A percentile compares a stretch with the other conserved stretches of the same genome.
Conservation (phyloP, 2,113 vertebrate species). For the Strix aluco region DNA sequence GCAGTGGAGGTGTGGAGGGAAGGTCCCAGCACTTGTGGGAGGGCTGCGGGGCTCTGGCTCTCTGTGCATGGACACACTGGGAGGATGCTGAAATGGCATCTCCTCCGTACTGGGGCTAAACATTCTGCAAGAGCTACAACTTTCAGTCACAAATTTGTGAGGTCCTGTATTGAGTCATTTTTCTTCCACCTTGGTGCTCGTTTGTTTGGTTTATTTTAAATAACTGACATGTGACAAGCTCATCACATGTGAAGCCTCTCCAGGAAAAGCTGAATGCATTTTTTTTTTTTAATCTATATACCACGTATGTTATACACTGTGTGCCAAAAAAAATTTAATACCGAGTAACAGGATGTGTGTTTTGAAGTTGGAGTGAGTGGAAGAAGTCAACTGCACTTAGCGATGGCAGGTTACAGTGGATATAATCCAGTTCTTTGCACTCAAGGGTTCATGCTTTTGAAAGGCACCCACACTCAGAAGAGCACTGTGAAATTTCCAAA, state of each 20-base stretch:
- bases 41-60: background rate
- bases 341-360: background rate
- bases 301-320: background rate
- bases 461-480: background rate
- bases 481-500: background rate
- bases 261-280: background rate
- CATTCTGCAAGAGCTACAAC: background rate
- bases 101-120: background rate
- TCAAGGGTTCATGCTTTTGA: background rate
- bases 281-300: background rate
- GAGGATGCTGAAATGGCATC: background rate
- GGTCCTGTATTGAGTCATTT: background rate
- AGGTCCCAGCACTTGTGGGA: accelerated
- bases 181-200: background rate
- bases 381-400: background rate
- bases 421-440: background rate
- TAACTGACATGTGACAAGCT: background rate
- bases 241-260: background rate
- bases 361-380: background rate
- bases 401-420: background rate
- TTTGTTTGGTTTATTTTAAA: background rate
- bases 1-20: background rate
- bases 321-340: background rate
- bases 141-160: background rate
- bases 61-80: background rate